Evolutionary conservation across 1,140 invertebrate species (phyloP), one percentile per base, ranked within the genome.

Genomic region (Acromyrmex charruanus): DNA sequence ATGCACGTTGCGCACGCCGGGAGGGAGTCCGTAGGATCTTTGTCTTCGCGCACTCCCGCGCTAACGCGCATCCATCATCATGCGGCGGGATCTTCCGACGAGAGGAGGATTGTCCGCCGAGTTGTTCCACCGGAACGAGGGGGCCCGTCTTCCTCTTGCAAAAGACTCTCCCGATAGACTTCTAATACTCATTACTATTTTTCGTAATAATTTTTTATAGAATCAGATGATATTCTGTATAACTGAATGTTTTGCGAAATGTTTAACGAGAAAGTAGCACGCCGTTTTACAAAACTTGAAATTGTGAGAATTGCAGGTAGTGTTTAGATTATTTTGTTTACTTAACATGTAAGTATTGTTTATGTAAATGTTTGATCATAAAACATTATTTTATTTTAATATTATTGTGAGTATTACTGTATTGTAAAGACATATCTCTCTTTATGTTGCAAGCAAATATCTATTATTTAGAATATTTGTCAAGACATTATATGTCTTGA

Each of bases 41-140:
- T 94, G 93, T 93, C 92, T 94, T 93, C 90, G 90, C 88, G 87
- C 91, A 93, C 94, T 93, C 93, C 94, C 93, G 94, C 94, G 93
- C 94, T 93, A 94, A 93, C 91, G 91, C 85, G 91, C 93, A 94
- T 95, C 92, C 92, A 94, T 94, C 94, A 94, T 93, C 92, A 77
- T 55, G 49, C 49, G 77, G 65, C 63, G 51, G 86, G 88, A 88
- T 82, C 89, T 77, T 86, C 71, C 69, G 77, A 88, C 69, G 89
- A 88, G 69, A 79, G 61, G 65, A 55, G 71, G 28, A 84, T 75
- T 84, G 80, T 84, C 28, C 55, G 79, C 53, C 21, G 68, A 71
- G 66, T 58, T 21, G 80, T 59, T 82, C 68, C 55, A 61, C 18
- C 39, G n/a, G 69, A 82, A 74, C 68, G 68, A 82, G 80, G 2